A percentile compares a stretch with the other conserved stretches of the same genome.
These are phyloP conservation scores for Irena cyanogastra DNA, from an alignment of 2,113 vertebrate species.

Conservation along the genomic window DNA sequence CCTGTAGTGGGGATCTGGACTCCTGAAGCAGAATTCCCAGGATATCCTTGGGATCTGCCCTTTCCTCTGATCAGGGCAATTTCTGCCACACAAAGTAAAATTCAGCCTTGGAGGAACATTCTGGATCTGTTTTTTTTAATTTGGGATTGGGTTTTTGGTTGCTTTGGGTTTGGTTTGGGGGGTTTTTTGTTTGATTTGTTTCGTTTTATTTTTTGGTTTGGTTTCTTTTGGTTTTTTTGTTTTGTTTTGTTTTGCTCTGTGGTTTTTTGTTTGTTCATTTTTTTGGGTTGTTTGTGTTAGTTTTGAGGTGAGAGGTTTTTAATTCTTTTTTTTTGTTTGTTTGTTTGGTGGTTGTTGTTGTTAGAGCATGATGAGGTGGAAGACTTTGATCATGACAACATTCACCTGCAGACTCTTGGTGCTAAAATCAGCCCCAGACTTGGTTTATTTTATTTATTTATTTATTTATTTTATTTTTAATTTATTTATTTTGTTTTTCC, in stretches of 20 bases:
- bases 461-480: too few species aligned
- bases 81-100: neutral
- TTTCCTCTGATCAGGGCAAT: neutral
- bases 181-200: neutral
- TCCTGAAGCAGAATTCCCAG: neutral
- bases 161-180: neutral
- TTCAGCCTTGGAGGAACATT: neutral
- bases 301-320: neutral
- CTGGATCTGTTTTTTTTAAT: neutral
- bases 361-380: neutral
- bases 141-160: neutral
- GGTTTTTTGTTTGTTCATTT: too few species aligned
- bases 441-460: neutral
- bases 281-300: neutral
- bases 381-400: neutral
- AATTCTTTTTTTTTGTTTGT: neutral
- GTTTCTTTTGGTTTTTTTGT: neutral
- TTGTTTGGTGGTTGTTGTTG: neutral
- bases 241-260: too few species aligned
- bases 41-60: neutral
- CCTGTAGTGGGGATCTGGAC: rapidly evolving
- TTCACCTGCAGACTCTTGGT: neutral
- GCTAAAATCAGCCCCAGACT: neutral
- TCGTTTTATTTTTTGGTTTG: too few species aligned
- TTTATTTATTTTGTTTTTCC: neutral